These are phyloP conservation scores for Oreohelix idahoensis DNA, from an alignment of 1,140 invertebrate species.

Conservation along the genomic window DNA sequence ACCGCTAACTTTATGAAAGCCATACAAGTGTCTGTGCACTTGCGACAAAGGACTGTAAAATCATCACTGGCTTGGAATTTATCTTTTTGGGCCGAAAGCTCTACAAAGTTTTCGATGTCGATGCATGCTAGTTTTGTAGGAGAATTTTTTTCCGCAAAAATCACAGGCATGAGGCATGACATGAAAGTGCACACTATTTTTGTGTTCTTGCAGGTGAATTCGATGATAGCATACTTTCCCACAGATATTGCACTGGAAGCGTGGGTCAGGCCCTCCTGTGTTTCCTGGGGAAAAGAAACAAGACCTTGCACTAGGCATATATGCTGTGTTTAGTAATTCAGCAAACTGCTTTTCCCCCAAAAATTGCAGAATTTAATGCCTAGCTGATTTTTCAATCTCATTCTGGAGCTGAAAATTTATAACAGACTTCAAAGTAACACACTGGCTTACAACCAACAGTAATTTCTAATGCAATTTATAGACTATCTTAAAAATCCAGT, in stretches of 20 bases:
- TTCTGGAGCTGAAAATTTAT: no score
- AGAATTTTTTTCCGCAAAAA: constrained; percentile 22
- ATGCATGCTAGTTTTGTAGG: constrained; percentile 19
- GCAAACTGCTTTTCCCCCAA: no score
- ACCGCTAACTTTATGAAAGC: no score
- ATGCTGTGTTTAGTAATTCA: no score
- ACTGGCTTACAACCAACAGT: no score
- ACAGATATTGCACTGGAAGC: constrained; percentile 31
- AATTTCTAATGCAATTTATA: no score
- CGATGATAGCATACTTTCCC: constrained; percentile 30
- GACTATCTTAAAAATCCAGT: no score
- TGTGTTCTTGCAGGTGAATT: constrained; percentile 28
- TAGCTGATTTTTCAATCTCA: background rate
- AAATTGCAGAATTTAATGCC: background rate
- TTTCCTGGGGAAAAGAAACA: constrained; percentile 5
- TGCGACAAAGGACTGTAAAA: no score
- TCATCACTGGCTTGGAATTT: no score
- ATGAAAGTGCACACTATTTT: constrained; percentile 28
- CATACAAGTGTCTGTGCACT: no score
- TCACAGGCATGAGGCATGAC: constrained; percentile 3
- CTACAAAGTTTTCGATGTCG: constrained; percentile 25
- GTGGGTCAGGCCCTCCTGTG: constrained; percentile 1
- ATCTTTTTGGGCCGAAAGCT: background rate
- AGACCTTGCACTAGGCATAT: background rate
- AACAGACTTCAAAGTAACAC: no score